Evolutionary conservation across 2,113 vertebrate species (phyloP), one percentile per base, ranked within the genome.

Genomic region (Gopherus flavomarginatus): DNA sequence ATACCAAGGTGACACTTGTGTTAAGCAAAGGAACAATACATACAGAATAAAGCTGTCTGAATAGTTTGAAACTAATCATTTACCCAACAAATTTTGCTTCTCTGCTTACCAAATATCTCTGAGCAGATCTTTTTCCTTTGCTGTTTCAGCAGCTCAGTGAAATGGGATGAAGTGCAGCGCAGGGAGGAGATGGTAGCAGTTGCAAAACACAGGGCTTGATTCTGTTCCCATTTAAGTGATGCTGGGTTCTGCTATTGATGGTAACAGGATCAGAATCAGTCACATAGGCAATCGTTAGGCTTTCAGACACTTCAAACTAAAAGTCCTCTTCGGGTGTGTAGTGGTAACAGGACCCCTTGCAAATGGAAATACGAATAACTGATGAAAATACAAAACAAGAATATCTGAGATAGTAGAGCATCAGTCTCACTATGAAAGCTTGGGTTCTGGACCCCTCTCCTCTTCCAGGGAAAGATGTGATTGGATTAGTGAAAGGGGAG

Each of bases 21-120:
- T 88, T 92, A 77, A 81, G 62, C 56, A 62, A 95, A n/a, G 89
- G 52, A 75, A 1, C 1, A 69, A n/a, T n/a, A 2, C 53, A 38
- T 14, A 42, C 29, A 49, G 79, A 84, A 88, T 62, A 29, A 38
- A 96, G 56, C 31, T 86, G 53, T 57, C 16, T 90, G 88, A 22
- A 81, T 81, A 38, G n/a, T 83, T 92, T 92, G 83, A 82, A 96
- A 96, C 87, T 77, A 86, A 85, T n/a, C 1, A 35, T 88, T 93
- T 83, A 2, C 82, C 90, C 75, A 75, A 35, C 5, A 85, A 26
- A 13, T 85, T 57, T 83, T 49, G 47, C 29, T 87, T 80, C 53
- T 88, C 44, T 42, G 17, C 81, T 89, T 53, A 1, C 9, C 83
- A 90, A 85, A 11, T 38, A 77, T 57, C 57, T 91, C 83, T 47